Conservation (phyloP, 2,113 vertebrate genomes). For the Danio rerio region DNA sequence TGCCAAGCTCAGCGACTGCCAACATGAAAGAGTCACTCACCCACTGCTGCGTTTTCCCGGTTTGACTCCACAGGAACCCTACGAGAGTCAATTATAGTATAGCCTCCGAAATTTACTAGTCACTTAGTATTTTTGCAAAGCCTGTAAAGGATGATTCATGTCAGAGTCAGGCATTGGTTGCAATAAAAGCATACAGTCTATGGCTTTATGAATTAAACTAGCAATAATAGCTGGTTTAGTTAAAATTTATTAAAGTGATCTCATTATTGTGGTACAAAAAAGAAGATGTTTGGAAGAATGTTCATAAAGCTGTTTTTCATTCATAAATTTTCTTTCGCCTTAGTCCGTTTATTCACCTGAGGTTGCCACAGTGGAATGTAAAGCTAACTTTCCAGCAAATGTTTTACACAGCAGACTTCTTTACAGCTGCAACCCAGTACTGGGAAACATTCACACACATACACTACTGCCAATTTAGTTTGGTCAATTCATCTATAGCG, state of each 20-base stretch:
- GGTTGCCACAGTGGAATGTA: too few relatives aligned
- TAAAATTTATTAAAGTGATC: background rate
- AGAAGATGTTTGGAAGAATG: background rate
- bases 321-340: too few relatives aligned
- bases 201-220: background rate
- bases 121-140: constrained; percentile 3
- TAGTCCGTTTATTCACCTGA: too few relatives aligned
- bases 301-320: background rate
- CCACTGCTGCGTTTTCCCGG: background rate
- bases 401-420: too few relatives aligned
- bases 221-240: background rate
- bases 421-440: too few relatives aligned
- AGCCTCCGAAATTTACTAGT: constrained; percentile 7
- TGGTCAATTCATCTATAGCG: too few relatives aligned
- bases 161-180: background rate
- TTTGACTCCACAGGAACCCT: background rate
- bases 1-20: constrained; percentile 31
- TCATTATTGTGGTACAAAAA: background rate
- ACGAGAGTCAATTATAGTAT: constrained; percentile 23
- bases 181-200: constrained; percentile 1
- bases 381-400: too few relatives aligned
- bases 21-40: constrained; percentile 13
- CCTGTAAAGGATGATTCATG: constrained; percentile 9
- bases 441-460: too few relatives aligned
- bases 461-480: too few relatives aligned